Conservation (phyloP, 1,140 invertebrate species). For the Drosophila auraria region DNA sequence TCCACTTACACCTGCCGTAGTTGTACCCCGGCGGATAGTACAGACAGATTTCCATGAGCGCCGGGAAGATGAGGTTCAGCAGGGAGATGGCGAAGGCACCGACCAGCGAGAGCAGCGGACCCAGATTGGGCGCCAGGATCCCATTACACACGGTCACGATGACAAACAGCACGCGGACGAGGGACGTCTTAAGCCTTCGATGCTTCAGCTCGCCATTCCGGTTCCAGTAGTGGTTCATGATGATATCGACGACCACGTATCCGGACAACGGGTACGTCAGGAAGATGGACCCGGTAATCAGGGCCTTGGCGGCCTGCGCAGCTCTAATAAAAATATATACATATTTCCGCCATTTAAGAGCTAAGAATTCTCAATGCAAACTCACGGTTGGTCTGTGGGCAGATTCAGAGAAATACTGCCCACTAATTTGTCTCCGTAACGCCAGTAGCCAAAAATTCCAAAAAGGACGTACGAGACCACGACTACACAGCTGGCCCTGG, state of each 20-base stretch:
- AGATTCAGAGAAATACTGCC: constrained; percentile 46
- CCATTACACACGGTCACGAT: too few species aligned
- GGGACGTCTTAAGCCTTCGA: too few species aligned
- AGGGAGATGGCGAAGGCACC: constrained; percentile 56
- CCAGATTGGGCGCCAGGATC: not conserved
- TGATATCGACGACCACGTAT: too few species aligned
- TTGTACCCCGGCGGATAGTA: constrained; percentile 30
- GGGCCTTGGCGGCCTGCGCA: constrained; percentile 5
- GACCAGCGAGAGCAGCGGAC: constrained; percentile 46
- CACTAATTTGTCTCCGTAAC: constrained; percentile 1
- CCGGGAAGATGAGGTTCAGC: constrained; percentile 56
- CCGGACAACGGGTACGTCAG: too few species aligned
- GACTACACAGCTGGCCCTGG: not conserved
- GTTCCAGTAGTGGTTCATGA: too few species aligned
- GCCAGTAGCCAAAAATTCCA: constrained; percentile 56
- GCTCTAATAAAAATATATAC: constrained; percentile 1
- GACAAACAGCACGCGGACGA: too few species aligned
- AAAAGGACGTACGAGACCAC: constrained; percentile 12
- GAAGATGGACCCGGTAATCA: too few species aligned
- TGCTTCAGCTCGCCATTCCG: too few species aligned
- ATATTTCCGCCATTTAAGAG: too few species aligned
- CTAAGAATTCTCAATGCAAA: not conserved
- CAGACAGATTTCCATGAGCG: constrained; percentile 48
- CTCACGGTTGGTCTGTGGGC: constrained; percentile 44
- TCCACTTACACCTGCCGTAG: constrained; percentile 49